A percentile compares a stretch with the other conserved stretches of the same genome.
Evolutionary conservation across 2,113 vertebrate genomes (phyloP).

Genomic region (Chlorodrepanis virens): DNA sequence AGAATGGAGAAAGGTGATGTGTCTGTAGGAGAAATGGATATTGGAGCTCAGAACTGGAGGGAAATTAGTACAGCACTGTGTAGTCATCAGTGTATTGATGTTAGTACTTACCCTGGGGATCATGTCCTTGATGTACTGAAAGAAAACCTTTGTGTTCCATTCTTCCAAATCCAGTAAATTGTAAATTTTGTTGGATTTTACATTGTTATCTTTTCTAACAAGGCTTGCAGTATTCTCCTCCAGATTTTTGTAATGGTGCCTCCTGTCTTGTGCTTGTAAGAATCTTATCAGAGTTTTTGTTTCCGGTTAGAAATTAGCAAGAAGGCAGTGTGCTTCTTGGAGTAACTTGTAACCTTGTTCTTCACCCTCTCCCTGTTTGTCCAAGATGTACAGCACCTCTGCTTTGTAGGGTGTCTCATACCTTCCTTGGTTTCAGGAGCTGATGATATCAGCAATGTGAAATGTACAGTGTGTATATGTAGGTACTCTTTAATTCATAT

Average conservation of each 20-base stretch:
- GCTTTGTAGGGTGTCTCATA: background rate
- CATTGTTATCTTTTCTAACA: background rate
- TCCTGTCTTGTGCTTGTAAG: background rate
- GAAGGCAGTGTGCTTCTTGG: background rate
- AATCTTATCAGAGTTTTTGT: background rate
- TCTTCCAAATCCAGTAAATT: background rate
- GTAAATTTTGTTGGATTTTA: background rate
- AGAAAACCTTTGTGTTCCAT: background rate
- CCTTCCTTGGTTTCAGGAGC: background rate
- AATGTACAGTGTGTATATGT: background rate
- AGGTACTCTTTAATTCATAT: background rate
- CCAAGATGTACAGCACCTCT: background rate
- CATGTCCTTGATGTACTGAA: background rate
- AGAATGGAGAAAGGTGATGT: background rate
- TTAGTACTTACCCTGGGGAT: background rate
- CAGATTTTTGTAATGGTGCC: background rate
- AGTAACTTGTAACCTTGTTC: background rate
- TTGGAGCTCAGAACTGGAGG: background rate
- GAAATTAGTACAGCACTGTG: background rate
- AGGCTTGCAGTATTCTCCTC: background rate
- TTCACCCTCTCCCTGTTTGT: background rate
- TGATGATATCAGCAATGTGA: background rate
- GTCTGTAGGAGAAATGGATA: background rate
- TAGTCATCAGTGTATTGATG: background rate
- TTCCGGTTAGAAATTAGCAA: background rate